Conservation (phyloP, 37 sponge, comb jelly and placozoan genomes). For the Geodia barretti region DNA sequence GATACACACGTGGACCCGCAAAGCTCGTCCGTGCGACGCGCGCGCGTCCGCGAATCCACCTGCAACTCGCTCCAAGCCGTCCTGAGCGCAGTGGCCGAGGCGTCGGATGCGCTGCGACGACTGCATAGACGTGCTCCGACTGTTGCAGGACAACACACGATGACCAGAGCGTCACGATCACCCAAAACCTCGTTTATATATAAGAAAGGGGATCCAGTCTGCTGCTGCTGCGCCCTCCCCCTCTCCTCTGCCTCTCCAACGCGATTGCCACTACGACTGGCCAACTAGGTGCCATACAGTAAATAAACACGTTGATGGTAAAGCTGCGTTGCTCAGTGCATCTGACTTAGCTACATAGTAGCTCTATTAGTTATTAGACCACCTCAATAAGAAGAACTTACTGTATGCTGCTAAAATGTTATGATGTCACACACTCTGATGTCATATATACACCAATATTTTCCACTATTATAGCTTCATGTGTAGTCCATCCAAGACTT, state of each 20-base stretch:
- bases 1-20: neutral
- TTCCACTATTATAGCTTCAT: too few species aligned
- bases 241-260: slow-evolving; percentile 4
- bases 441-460: too few species aligned
- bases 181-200: neutral
- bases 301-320: too few species aligned
- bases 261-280: neutral
- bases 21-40: neutral
- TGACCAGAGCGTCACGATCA: neutral
- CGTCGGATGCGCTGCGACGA: neutral
- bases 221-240: neutral
- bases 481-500: too few species aligned
- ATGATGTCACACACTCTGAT: too few species aligned
- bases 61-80: neutral
- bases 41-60: neutral
- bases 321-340: too few species aligned
- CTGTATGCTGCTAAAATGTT: too few species aligned
- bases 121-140: neutral
- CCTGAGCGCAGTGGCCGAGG: neutral
- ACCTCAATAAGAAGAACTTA: too few species aligned
- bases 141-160: neutral
- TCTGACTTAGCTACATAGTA: too few species aligned
- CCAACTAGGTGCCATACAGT: neutral
- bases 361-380: too few species aligned
- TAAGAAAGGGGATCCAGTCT: neutral